phyloP scores from a whole-genome alignment of 2,113 vertebrate species.

The Planiliza haematocheilus region DNA sequence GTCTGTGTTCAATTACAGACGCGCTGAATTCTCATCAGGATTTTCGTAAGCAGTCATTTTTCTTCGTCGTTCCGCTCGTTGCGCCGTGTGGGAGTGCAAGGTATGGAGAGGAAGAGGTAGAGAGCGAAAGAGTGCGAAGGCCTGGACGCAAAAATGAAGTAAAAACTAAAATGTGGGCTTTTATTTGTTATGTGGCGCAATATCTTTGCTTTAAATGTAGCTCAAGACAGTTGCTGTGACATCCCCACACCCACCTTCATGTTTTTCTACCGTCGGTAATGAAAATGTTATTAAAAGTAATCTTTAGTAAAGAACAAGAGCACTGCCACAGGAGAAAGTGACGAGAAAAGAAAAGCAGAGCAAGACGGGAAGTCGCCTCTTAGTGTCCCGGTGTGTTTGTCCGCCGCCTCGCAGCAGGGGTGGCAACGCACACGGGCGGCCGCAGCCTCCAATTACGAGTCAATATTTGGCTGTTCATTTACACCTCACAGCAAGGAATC shows the following conservation, averaged over 20 bases:
- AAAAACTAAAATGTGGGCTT: slow-evolving; percentile 28
- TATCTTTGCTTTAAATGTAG: slow-evolving; percentile 14
- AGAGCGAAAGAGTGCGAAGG: slow-evolving; percentile 15
- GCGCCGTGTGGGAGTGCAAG: background rate
- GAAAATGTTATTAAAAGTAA: slow-evolving; percentile 1
- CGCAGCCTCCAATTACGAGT: slow-evolving; percentile 70
- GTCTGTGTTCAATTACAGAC: slow-evolving; percentile 69
- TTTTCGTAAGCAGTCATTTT: slow-evolving; percentile 51
- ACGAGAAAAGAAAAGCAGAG: slow-evolving; percentile 29
- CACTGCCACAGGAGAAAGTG: slow-evolving; percentile 5
- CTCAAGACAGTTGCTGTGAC: slow-evolving; percentile 1
- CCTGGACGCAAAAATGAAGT: slow-evolving; percentile 10
- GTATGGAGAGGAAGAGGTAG: background rate
- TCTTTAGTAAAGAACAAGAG: slow-evolving; percentile 2
- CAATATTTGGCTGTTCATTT: slow-evolving; percentile 72
- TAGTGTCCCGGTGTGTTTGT: slow-evolving; percentile 62
- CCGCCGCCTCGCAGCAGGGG: slow-evolving; percentile 60
- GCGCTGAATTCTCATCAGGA: slow-evolving; percentile 56
- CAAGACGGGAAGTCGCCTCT: slow-evolving; percentile 47
- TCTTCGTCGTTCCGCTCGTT: slow-evolving; percentile 21
- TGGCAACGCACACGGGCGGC: slow-evolving; percentile 53
- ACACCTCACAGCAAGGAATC: slow-evolving; percentile 62
- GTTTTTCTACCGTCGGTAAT: background rate
- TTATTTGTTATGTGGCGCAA: too few species aligned
- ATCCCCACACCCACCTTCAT: background rate